Evolutionary conservation across 2,113 vertebrate genomes (phyloP).

Genomic region (Antigone vipio): DNA sequence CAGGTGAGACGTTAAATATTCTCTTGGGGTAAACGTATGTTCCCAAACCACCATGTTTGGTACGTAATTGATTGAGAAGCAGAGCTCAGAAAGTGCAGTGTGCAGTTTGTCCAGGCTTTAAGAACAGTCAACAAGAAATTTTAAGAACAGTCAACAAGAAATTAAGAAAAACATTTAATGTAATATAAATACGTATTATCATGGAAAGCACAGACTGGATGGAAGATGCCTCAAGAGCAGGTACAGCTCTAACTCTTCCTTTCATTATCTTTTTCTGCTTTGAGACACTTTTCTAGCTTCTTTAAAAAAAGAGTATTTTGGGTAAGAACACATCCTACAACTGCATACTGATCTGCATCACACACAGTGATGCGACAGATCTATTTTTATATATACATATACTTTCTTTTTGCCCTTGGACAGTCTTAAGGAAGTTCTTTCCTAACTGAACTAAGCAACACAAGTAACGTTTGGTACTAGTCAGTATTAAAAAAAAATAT

Average conservation of each 20-base stretch:
- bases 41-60: slow-evolving; percentile 99
- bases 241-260: not conserved
- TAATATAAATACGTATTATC: not conserved
- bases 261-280: not conserved
- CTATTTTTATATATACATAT: not conserved
- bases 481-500: not conserved
- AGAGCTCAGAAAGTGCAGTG: slow-evolving; percentile 97
- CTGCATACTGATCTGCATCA: not conserved
- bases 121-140: slow-evolving; percentile 54
- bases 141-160: slow-evolving; percentile 21
- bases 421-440: not conserved
- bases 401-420: rapidly evolving
- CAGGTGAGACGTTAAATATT: slow-evolving; percentile 98
- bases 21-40: slow-evolving; percentile 96
- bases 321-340: not conserved
- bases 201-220: not conserved
- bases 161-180: not conserved
- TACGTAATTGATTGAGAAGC: slow-evolving; percentile 99
- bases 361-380: not conserved
- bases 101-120: slow-evolving; percentile 97
- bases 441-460: not conserved
- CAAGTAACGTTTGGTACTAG: not conserved
- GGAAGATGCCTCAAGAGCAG: not conserved
- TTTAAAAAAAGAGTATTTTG: not conserved
- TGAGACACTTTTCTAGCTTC: not conserved